Evolutionary conservation across 2,888 invertebrate species (phyloP).

Genomic region (Eilema sororculum): DNA sequence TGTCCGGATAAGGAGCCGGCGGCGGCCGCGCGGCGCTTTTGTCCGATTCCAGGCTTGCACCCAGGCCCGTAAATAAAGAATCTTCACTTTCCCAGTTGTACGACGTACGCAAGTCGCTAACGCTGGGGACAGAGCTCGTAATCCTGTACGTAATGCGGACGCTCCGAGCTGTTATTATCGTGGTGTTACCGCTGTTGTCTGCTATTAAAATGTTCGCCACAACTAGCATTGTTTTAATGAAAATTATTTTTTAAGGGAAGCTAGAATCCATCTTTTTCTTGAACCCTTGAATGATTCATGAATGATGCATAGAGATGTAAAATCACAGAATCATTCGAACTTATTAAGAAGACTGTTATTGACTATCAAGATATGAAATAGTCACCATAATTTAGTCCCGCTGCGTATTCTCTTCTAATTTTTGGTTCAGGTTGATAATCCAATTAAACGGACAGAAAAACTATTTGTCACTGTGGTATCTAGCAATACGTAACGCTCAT

Average conservation of each 20-base stretch:
- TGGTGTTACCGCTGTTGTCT: background rate
- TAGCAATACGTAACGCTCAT: background rate
- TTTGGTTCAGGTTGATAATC: background rate
- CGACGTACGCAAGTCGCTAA: background rate
- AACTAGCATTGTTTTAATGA: no score
- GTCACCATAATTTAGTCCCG: background rate
- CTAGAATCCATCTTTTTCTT: no score
- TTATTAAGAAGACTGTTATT: background rate
- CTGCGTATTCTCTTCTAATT: background rate
- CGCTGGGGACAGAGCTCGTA: background rate
- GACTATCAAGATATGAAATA: background rate
- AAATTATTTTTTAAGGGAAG: no score
- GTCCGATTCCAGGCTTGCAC: no score
- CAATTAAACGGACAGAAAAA: background rate
- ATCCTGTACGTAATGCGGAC: background rate
- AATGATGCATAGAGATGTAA: no score
- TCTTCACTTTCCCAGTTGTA: background rate
- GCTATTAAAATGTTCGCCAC: background rate
- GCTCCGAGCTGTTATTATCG: conserved; percentile 2
- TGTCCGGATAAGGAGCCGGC: background rate
- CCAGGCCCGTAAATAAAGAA: background rate
- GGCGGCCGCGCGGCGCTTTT: no score
- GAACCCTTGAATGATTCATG: no score
- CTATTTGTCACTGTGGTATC: background rate
- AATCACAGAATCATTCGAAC: no score